Base-by-base conservation (phyloP, 2,888 invertebrate genomes). In the Callosobruchus maculatus region DNA sequence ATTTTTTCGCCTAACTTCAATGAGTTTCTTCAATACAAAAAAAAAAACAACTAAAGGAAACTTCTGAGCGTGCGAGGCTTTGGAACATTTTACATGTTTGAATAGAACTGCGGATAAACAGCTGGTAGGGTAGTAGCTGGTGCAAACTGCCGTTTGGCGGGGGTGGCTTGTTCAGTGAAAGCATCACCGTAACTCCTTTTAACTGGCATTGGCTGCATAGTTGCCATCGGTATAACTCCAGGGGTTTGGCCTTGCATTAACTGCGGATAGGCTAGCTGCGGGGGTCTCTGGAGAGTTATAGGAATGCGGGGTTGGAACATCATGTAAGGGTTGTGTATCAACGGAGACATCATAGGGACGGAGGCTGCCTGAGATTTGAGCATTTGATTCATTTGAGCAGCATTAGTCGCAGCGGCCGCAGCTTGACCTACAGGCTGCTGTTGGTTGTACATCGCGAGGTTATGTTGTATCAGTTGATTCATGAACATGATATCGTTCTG, bases 111-210 rank as follows among this genome's bases (percentile, higher is more conserved):
- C 21, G 82, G 86, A 77, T 87, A 88, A 20, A 87, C 79, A 1
- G 49, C 49, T n/a, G 86, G 83, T 71, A 84, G 74, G 4, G 78
- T 74, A 3, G 49, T 49, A 22, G 78, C 75, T 67, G 82, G 83
- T n/a, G 82, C 81, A 20, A 80, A 86, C 18, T 85, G 83, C 66
- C 87, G 81, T 80, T 87, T 87, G 4, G 87, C 86, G 0, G 86
- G 82, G 7, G 84, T 76, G 21, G 82, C 81, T 20, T 86, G 86
- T 69, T 84, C 81, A 26, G 76, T 79, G 75, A 88, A 87, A 66
- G 87, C 87, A 75, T 87, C 87, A 13, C 87, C 87, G 75, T 87
- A 87, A 74, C 85, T 86, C 31, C 87, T 80, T 76, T 87, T 88
- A 20, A 87, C 81, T 0, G 87, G 85, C 20, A 86, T 82, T 67